These are phyloP conservation scores for Acestrorhynchus altus DNA, from an alignment of 2,797 vertebrate genomes.

Conservation along the genomic window DNA sequence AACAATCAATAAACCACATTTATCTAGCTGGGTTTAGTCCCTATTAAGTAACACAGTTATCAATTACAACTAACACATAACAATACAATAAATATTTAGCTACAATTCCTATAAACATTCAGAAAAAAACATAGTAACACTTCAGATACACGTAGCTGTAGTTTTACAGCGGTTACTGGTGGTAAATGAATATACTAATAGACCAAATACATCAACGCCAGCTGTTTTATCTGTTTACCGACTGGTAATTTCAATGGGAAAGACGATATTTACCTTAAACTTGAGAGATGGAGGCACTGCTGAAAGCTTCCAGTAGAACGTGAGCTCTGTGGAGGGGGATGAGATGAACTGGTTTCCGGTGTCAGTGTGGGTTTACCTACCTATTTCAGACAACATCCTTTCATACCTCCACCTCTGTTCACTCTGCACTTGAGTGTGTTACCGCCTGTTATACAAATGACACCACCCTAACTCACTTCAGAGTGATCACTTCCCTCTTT, in stretches of 20 bases:
- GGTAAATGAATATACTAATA: too few relatives aligned
- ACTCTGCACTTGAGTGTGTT: not conserved
- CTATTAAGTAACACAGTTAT: too few relatives aligned
- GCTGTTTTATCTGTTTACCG: conserved; percentile 35
- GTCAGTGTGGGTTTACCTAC: not conserved
- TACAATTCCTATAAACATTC: too few relatives aligned
- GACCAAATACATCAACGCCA: not conserved
- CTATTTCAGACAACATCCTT: not conserved
- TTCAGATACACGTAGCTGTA: too few relatives aligned
- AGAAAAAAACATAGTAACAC: too few relatives aligned
- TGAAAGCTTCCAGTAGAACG: not conserved
- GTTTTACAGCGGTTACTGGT: too few relatives aligned
- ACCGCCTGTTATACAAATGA: not conserved
- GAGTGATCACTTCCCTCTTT: not conserved
- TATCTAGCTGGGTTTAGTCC: too few relatives aligned
- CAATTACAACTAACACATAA: too few relatives aligned
- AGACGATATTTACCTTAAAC: not conserved
- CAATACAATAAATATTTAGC: too few relatives aligned
- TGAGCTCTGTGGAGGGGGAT: not conserved
- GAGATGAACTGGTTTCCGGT: not conserved
- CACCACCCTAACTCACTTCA: not conserved
- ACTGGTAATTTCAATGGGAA: not conserved
- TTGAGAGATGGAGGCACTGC: not conserved
- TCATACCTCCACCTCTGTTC: not conserved
- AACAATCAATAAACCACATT: too few relatives aligned